Evolutionary conservation across 2,888 invertebrate genomes (phyloP), one percentile per base, ranked within the genome.

Genomic region (Agapostemon virescens): DNA sequence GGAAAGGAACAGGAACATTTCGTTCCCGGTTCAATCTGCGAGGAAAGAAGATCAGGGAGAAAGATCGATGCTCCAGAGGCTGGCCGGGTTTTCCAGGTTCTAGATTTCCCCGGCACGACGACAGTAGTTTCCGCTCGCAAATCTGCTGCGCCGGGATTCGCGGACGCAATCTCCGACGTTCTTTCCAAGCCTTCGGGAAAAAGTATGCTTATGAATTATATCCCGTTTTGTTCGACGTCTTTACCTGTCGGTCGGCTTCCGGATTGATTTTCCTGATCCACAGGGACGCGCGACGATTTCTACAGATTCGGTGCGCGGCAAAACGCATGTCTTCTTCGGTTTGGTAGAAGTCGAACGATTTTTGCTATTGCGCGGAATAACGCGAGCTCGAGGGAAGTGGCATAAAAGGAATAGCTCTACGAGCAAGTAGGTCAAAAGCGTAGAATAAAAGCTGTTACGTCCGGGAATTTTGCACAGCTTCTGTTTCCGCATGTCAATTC

Each of bases 81-180:
- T 26, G n/a, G 69, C 40, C 17, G n/a, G n/a, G 33, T 58, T 61
- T 70, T 33, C n/a, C 17, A 42, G 58, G 15, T 26, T 58, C 17
- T 26, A 15, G 26, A 7, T 58, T 58, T 42, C 52, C 13, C n/a
- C 38, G 55, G 26, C 20, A n/a, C 40, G 55, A 40, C 55, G 49
- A n/a, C 49, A 49, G 49, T 49, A 69, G 38, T 58, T 69, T 70
- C 58, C 23, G 55, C 40, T 70, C 58, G 58, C 13, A 70, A 58
- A 58, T 40, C 26, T 30, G 23, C 69, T 26, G 49, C 11, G 23
- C 30, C 38, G 11, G 20, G 55, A 30, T 26, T 30, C 4, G 30
- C 15, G 15, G 30, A 3, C 30, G 9, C 58, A 58, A 58, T 58
- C 58, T 58, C 58, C 7, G 26, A 30, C 30, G 58, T 20, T 30